A percentile compares a stretch with the other conserved stretches of the same genome.
These are phyloP conservation scores for Himalopsyche japonica DNA, from an alignment of 2,888 invertebrate genomes.

Conservation along the genomic window DNA sequence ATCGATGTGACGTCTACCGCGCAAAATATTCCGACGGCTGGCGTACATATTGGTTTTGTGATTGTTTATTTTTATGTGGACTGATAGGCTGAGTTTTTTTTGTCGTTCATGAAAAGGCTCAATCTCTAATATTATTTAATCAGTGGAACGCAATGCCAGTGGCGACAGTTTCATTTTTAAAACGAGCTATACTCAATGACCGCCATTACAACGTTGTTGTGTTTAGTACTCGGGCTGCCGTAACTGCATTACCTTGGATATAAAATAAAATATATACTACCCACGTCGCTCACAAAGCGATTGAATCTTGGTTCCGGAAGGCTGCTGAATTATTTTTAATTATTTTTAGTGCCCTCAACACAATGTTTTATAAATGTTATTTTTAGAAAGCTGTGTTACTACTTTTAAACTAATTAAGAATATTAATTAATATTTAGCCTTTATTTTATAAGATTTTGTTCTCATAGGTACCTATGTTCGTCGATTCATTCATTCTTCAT, in stretches of 20 bases:
- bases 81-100: background rate
- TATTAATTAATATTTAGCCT: conserved; percentile 19
- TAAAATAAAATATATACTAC: background rate
- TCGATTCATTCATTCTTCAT: background rate
- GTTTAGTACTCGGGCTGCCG: background rate
- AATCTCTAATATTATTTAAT: conserved; percentile 7
- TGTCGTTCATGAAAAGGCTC: background rate
- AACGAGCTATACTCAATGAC: background rate
- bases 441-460: conserved; percentile 24
- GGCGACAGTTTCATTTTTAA: background rate
- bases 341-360: conserved; percentile 12
- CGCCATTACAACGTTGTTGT: background rate
- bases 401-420: conserved; percentile 26
- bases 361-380: conserved; percentile 28
- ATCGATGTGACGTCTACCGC: background rate
- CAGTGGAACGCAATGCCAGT: conserved; percentile 25
- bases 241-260: conserved; percentile 1
- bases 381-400: conserved; percentile 39
- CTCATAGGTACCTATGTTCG: conserved; percentile 2
- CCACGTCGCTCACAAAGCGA: background rate
- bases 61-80: conserved; percentile 4
- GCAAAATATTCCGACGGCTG: background rate
- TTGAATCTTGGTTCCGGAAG: conserved; percentile 18
- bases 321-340: conserved; percentile 12
- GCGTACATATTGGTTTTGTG: conserved; percentile 7